Evolutionary conservation across 1,140 invertebrate species (phyloP).

Genomic region (Diorhabda elongata): DNA sequence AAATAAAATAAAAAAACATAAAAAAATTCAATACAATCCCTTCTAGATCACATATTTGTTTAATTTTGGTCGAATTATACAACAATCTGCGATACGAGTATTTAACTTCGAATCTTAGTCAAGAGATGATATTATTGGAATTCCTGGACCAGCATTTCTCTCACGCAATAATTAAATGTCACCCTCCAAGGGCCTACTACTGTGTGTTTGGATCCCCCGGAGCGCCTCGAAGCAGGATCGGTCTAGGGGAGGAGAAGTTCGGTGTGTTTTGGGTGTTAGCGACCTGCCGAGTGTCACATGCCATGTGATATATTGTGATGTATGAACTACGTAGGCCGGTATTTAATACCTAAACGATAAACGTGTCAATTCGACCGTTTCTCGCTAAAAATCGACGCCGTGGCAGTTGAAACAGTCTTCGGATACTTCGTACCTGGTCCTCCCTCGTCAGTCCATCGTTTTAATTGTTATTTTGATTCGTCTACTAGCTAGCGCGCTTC

Average conservation of each 20-base stretch:
- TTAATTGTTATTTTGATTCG: too few relatives aligned
- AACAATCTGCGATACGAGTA: too few relatives aligned
- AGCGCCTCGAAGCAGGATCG: constrained; percentile 17
- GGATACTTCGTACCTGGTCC: too few relatives aligned
- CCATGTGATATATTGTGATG: constrained; percentile 9
- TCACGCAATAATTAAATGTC: constrained; percentile 39
- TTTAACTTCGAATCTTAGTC: too few relatives aligned
- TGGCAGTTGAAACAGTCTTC: too few relatives aligned
- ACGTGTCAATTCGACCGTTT: too few relatives aligned
- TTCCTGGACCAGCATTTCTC: constrained; percentile 29
- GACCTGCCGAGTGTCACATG: neutral
- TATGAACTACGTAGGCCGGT: constrained; percentile 20
- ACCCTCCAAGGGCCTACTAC: constrained; percentile 36
- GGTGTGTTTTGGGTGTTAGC: neutral
- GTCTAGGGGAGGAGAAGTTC: neutral
- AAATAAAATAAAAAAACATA: too few relatives aligned
- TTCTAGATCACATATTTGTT: neutral
- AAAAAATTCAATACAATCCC: too few relatives aligned
- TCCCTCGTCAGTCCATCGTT: too few relatives aligned
- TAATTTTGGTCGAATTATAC: neutral
- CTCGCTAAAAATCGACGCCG: too few relatives aligned
- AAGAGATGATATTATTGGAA: constrained; percentile 33
- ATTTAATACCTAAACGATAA: neutral
- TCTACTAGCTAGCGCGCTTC: too few relatives aligned
- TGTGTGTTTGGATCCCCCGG: constrained; percentile 25